Base-by-base conservation (phyloP, 37 sponge, comb jelly and placozoan genomes). In the Crambe crambe region DNA sequence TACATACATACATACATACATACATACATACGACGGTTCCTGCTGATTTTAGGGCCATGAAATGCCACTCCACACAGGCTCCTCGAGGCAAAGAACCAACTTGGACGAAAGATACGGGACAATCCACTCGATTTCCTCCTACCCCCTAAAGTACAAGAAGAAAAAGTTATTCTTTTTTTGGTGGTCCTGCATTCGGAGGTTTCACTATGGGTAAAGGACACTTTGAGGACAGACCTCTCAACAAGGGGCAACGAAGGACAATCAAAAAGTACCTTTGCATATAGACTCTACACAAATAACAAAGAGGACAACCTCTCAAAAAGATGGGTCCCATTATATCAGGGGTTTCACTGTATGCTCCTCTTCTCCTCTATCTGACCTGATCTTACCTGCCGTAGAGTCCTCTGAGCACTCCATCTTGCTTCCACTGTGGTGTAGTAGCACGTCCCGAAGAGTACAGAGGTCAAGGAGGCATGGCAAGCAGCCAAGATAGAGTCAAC, bases 61-160 rank as follows among this genome's bases (percentile, higher is more conserved):
- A 81, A 51, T 88, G 86, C 93, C 93, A 92, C 58, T 92, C 93
- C 38, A 88, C 86, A 84, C 56, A 69, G 6, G 89, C 89, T 25
- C 67, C 79, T 77, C 79, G 58, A 0, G 89, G 93, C 38, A 92
- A 44, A 26, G 37, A 73, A 3, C 67, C 42, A 0, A 88, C 79
- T 37, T 42, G 41, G 18, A 89, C 29, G 31, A 79, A 89, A 0
- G 43, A 54, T 6, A 92, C 38, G 9, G 89, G 92, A 78, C 85
- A 83, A 47, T 65, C 56, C 22, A 23, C 3, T 56, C 67, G 25
- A 2, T 35, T 1, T 37, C 66, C 34, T 38, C 31, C n/a, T n/a
- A n/a, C n/a, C n/a, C n/a, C n/a, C n/a, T n/a, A n/a, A n/a, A n/a
- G n/a, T n/a, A n/a, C n/a, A n/a, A n/a, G n/a, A n/a, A n/a, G n/a